These are phyloP conservation scores for Sclerodermus sp. DNA, from an alignment of 2,888 invertebrate species.

Conservation along the genomic window DNA sequence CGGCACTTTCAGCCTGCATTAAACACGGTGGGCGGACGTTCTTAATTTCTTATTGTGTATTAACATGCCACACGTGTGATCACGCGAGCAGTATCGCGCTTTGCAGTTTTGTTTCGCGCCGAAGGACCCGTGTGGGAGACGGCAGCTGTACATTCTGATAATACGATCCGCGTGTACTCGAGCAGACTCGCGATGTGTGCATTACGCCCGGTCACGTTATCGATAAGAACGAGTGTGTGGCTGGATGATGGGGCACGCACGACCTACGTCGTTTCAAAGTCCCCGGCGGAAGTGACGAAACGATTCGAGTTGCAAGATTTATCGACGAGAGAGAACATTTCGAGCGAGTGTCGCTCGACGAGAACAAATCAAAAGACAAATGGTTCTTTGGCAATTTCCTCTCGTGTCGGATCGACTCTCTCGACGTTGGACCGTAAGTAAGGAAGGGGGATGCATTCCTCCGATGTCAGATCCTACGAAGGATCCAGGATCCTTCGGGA, in stretches of 20 bases:
- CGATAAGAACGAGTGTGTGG: conserved; percentile 26
- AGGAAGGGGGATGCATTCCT: too few species aligned
- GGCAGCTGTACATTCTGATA: conserved; percentile 48
- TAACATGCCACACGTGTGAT: conserved; percentile 51
- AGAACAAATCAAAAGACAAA: too few species aligned
- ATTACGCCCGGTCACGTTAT: conserved; percentile 38
- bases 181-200: conserved; percentile 24
- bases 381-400: too few species aligned
- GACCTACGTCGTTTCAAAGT: too few species aligned
- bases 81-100: conserved; percentile 47
- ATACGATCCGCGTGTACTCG: conserved; percentile 33
- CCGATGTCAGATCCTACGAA: too few species aligned
- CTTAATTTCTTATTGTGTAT: conserved; percentile 52
- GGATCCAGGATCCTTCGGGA: too few species aligned
- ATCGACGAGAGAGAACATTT: too few species aligned
- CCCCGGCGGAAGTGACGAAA: too few species aligned
- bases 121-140: conserved; percentile 47
- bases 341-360: too few species aligned
- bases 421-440: too few species aligned
- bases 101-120: conserved; percentile 39
- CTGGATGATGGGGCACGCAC: conserved; percentile 1
- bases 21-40: conserved; percentile 27
- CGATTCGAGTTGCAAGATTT: too few species aligned
- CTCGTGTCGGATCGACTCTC: too few species aligned
- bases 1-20: conserved; percentile 16